A percentile compares a stretch with the other conserved stretches of the same genome.
phyloP scores from a whole-genome alignment of 2,113 vertebrate species.

The Vicugna pacos region DNA sequence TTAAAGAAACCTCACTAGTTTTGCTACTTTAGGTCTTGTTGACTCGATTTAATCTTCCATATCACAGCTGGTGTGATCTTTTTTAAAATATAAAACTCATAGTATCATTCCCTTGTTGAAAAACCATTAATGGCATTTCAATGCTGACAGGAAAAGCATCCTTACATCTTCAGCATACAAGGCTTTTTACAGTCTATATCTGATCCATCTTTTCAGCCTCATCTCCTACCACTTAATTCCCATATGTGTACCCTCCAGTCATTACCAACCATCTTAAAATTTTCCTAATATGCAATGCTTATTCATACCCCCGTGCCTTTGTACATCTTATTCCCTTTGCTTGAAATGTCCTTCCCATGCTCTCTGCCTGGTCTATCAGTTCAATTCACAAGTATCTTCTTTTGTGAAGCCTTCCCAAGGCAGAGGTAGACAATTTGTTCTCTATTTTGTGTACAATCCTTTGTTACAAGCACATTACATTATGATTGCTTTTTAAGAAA shows the following conservation, averaged over 20 bases:
- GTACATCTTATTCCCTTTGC: constrained; percentile 16
- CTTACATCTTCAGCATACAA: background rate
- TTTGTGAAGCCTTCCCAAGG: constrained; percentile 22
- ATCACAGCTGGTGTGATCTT: background rate
- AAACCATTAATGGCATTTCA: background rate
- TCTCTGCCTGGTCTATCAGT: background rate
- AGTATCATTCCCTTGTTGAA: background rate
- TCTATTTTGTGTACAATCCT: background rate
- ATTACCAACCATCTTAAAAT: background rate
- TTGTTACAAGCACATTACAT: background rate
- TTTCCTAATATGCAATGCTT: background rate
- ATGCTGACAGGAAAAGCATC: background rate
- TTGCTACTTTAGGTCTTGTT: constrained; percentile 2
- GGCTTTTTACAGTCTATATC: background rate
- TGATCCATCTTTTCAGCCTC: background rate
- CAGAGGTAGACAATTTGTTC: background rate
- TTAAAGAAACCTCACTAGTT: background rate
- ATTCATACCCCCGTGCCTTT: background rate
- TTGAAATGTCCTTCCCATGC: background rate
- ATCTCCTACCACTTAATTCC: constrained; percentile 6
- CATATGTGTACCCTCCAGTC: background rate
- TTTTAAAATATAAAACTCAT: background rate
- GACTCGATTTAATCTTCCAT: constrained; percentile 16
- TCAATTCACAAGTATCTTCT: background rate
- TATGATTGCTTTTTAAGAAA: background rate